These are phyloP conservation scores for Callyntrura guangdongensis DNA, from an alignment of 2,888 invertebrate species.

Conservation along the genomic window DNA sequence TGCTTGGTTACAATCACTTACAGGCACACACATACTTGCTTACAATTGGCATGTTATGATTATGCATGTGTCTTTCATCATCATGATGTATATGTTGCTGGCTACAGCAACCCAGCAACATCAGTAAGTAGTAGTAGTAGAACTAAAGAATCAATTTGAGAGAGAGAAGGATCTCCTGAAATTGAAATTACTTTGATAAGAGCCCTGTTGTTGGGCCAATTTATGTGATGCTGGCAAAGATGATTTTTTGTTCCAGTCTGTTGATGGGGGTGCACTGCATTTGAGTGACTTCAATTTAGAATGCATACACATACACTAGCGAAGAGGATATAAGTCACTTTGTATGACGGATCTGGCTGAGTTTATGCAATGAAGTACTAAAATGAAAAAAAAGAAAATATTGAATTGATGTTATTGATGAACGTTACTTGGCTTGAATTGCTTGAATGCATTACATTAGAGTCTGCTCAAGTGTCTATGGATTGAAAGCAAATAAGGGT, in stretches of 20 bases:
- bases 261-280: neutral
- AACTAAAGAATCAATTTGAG: too few species aligned
- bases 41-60: neutral
- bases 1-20: neutral
- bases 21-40: neutral
- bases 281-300: neutral
- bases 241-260: conserved; percentile 1
- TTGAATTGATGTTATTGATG: conserved; percentile 56
- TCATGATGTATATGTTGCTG: neutral
- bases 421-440: conserved; percentile 49
- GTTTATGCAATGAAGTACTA: neutral
- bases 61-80: neutral
- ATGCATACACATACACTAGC: neutral
- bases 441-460: conserved; percentile 37
- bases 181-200: conserved; percentile 60
- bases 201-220: neutral
- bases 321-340: neutral
- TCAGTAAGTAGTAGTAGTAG: too few species aligned
- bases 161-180: conserved; percentile 9
- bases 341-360: neutral
- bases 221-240: neutral
- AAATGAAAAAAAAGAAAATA: conserved; percentile 48
- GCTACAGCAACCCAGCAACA: neutral
- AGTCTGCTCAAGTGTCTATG: neutral
- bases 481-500: conserved; percentile 1